A percentile compares a stretch with the other conserved stretches of the same genome.
Evolutionary conservation across 1,140 invertebrate genomes (phyloP).

Genomic region (Samia ricini): DNA sequence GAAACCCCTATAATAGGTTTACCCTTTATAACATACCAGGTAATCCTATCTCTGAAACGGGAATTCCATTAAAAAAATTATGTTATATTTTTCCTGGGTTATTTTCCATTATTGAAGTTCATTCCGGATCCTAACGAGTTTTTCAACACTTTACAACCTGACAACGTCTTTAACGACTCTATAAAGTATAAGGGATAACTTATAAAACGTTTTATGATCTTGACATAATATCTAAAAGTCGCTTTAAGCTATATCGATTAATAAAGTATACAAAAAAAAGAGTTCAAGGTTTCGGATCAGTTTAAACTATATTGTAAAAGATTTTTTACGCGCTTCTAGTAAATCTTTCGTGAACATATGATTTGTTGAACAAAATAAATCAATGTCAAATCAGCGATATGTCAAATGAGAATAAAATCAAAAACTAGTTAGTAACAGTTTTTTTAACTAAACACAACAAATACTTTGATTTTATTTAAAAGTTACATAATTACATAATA

Average conservation of each 20-base stretch:
- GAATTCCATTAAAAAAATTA: too few species aligned
- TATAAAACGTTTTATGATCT: constrained; percentile 18
- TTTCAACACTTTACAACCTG: constrained; percentile 9
- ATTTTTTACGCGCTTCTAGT: not conserved
- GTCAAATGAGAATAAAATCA: too few species aligned
- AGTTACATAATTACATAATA: too few species aligned
- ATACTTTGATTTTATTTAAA: too few species aligned
- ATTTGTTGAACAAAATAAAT: too few species aligned
- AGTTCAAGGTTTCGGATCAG: not conserved
- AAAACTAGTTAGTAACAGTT: too few species aligned
- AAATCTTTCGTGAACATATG: too few species aligned
- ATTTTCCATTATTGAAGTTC: not conserved
- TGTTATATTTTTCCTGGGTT: not conserved
- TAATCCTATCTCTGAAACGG: too few species aligned
- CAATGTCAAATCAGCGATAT: too few species aligned
- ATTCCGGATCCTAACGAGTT: constrained; percentile 8
- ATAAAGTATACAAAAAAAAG: not conserved
- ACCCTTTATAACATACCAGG: too few species aligned
- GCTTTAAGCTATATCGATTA: not conserved
- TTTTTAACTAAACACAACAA: too few species aligned
- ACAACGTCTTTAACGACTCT: constrained; percentile 4
- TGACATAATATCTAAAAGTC: not conserved
- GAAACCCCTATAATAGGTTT: too few species aligned
- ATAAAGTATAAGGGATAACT: constrained; percentile 14
- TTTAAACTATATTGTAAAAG: not conserved